These are phyloP conservation scores for Hozukius guyotensis DNA, from an alignment of 2,797 vertebrate species.

Conservation along the genomic window DNA sequence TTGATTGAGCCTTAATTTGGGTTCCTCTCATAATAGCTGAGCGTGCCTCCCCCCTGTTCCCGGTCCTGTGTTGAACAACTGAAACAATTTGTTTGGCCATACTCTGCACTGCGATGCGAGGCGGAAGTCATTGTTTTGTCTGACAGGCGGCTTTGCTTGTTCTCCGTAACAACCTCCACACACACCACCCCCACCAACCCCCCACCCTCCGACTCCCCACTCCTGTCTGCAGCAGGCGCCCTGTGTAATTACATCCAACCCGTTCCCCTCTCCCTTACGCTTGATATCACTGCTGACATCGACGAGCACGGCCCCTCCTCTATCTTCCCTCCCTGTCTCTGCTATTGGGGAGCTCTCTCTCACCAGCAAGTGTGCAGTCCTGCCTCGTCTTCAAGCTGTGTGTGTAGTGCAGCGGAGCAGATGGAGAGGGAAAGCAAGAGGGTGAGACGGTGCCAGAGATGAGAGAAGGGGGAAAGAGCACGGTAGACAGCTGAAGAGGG, in stretches of 20 bases:
- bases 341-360: constrained; percentile 43
- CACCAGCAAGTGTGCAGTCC: constrained; percentile 50
- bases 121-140: constrained; percentile 60
- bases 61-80: constrained; percentile 9
- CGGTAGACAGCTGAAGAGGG: constrained; percentile 38
- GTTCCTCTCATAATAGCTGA: constrained; percentile 13
- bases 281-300: constrained; percentile 79
- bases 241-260: constrained; percentile 76
- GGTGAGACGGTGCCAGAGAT: constrained; percentile 25
- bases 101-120: constrained; percentile 24
- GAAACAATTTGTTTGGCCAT: constrained; percentile 42
- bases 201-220: background rate
- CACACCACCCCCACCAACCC: background rate
- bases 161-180: constrained; percentile 39
- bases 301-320: constrained; percentile 57
- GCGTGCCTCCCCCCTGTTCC: constrained; percentile 1
- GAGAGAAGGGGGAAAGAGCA: constrained; percentile 21
- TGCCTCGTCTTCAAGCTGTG: constrained; percentile 50
- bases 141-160: constrained; percentile 62
- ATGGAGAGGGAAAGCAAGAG: constrained; percentile 35
- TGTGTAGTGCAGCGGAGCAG: constrained; percentile 52
- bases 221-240: constrained; percentile 65
- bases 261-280: constrained; percentile 60
- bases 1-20: constrained; percentile 22
- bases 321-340: constrained; percentile 5